Conservation (phyloP, 2,797 vertebrate species). For the Nasua narica region DNA sequence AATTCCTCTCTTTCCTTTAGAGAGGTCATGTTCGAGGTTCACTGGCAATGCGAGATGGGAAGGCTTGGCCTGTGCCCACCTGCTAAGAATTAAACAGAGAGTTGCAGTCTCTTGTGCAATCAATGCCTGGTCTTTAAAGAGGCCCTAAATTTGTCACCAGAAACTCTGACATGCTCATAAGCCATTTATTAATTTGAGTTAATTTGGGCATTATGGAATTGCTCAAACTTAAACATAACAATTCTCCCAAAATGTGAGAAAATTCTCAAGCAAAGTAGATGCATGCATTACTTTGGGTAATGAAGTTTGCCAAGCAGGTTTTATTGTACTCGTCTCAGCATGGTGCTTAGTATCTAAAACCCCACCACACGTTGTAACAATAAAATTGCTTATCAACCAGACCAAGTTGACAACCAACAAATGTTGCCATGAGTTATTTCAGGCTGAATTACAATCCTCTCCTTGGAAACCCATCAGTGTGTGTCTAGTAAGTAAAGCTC, state of each 20-base stretch:
- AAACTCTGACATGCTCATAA: constrained; percentile 71
- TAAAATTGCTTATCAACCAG: constrained; percentile 74
- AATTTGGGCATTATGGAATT: constrained; percentile 70
- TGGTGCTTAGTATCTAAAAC: constrained; percentile 74
- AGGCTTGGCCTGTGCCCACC: constrained; percentile 75
- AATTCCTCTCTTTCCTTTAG: constrained; percentile 74
- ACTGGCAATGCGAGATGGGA: constrained; percentile 77
- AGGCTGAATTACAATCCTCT: constrained; percentile 52
- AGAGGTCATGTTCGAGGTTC: constrained; percentile 78
- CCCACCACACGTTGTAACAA: constrained; percentile 71
- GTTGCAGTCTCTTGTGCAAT: constrained; percentile 73
- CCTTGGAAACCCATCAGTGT: constrained; percentile 31
- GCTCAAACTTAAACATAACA: constrained; percentile 69
- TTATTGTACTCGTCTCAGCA: constrained; percentile 73
- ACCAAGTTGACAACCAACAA: constrained; percentile 60
- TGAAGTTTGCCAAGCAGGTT: constrained; percentile 62
- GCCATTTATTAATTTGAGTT: constrained; percentile 77
- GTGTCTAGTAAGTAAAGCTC: neutral
- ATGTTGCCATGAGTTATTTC: constrained; percentile 69
- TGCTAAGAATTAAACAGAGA: constrained; percentile 81
- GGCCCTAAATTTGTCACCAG: constrained; percentile 74
- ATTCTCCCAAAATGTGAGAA: constrained; percentile 38
- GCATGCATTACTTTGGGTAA: constrained; percentile 46
- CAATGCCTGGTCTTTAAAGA: constrained; percentile 70
- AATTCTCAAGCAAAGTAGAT: constrained; percentile 48